These are phyloP conservation scores for Didymodactylos carnosus DNA, from an alignment of 2,888 invertebrate species.

Conservation along the genomic window DNA sequence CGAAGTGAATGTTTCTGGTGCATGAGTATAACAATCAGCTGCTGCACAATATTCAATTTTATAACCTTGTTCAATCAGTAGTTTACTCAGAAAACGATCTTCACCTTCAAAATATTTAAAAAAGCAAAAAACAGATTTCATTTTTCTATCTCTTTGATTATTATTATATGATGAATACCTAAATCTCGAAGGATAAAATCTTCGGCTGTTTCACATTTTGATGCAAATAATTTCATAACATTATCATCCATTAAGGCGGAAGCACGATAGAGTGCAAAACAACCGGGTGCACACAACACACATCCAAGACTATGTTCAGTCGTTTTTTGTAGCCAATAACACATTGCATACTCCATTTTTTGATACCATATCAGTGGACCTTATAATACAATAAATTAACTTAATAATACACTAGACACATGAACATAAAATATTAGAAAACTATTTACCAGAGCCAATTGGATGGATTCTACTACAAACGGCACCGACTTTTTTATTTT, in stretches of 20 bases:
- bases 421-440: too few species aligned
- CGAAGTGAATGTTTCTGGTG: slow-evolving; percentile 49
- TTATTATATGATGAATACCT: too few species aligned
- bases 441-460: slow-evolving; percentile 62
- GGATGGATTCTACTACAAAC: slow-evolving; percentile 96
- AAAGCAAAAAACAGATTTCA: too few species aligned
- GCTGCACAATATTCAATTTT: slow-evolving; percentile 96
- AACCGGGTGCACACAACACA: slow-evolving; percentile 88
- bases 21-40: slow-evolving; percentile 94
- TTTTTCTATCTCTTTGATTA: too few species aligned
- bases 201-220: slow-evolving; percentile 5
- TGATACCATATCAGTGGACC: too few species aligned
- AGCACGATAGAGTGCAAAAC: slow-evolving; percentile 80
- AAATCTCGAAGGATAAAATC: slow-evolving; percentile 12
- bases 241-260: slow-evolving; percentile 93
- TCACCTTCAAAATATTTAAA: too few species aligned
- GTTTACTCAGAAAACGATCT: slow-evolving; percentile 93
- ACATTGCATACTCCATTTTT: slow-evolving; percentile 88
- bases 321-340: slow-evolving; percentile 95
- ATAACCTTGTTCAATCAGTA: slow-evolving; percentile 82
- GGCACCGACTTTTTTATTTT: slow-evolving; percentile 77
- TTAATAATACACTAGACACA: too few species aligned
- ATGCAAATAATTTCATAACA: slow-evolving; percentile 57
- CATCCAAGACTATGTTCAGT: slow-evolving; percentile 96
- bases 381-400: too few species aligned